phyloP scores from a whole-genome alignment of 2,888 invertebrate species.

The Panorpa germanica region DNA sequence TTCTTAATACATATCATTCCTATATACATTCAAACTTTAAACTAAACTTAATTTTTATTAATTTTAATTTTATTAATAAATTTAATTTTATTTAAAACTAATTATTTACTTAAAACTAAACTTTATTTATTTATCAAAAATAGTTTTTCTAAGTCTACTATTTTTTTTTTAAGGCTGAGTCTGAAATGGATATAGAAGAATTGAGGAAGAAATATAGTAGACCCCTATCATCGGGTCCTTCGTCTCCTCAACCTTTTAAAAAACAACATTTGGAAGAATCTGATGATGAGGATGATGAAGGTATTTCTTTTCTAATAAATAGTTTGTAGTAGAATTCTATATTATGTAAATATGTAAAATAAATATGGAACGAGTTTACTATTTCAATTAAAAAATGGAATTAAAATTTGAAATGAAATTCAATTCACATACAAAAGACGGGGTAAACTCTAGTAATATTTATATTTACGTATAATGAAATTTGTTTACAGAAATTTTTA shows the following conservation, averaged over 20 bases:
- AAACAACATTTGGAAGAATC: conserved; percentile 17
- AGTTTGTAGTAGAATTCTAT: too few species aligned
- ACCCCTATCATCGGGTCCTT: too few species aligned
- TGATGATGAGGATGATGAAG: conserved; percentile 19
- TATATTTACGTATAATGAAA: too few species aligned
- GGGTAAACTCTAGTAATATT: too few species aligned
- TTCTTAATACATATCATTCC: not conserved
- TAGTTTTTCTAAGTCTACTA: too few species aligned
- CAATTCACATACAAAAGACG: too few species aligned
- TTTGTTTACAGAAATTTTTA: conserved; percentile 6
- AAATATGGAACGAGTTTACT: too few species aligned
- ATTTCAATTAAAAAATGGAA: too few species aligned
- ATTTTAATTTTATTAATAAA: conserved; percentile 1
- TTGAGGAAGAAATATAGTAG: conserved; percentile 53
- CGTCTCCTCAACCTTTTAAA: conserved; percentile 13
- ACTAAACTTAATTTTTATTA: not conserved
- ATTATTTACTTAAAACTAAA: too few species aligned
- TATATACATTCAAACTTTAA: not conserved
- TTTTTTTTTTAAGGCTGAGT: conserved; percentile 35
- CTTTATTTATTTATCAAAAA: conserved; percentile 2
- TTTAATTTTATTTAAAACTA: conserved; percentile 2
- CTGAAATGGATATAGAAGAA: conserved; percentile 66
- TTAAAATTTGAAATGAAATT: too few species aligned
- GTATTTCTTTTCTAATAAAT: too few species aligned
- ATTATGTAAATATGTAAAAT: too few species aligned